These are phyloP conservation scores for Petroica traversi DNA, from an alignment of 2,113 vertebrate genomes.

Conservation along the genomic window DNA sequence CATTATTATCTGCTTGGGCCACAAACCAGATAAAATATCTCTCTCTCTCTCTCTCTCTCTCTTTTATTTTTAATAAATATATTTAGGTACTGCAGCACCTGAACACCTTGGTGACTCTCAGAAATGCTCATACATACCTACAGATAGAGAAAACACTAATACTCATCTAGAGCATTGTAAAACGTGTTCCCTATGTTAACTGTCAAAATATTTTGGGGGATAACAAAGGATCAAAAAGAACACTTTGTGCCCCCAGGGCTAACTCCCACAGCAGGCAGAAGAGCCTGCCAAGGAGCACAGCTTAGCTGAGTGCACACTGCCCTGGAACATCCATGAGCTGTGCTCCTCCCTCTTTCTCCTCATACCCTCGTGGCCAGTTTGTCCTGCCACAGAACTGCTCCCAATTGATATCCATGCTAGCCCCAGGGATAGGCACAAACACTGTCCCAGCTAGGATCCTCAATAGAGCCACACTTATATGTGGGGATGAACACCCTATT, in stretches of 20 bases:
- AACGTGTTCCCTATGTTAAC: neutral
- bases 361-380: neutral
- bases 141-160: neutral
- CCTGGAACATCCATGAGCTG: neutral
- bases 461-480: neutral
- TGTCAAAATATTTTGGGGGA: neutral
- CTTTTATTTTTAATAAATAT: neutral
- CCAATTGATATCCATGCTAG: neutral
- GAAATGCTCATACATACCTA: neutral
- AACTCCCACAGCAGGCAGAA: neutral
- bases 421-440: neutral
- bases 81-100: neutral
- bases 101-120: neutral
- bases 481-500: neutral
- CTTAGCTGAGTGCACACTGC: neutral
- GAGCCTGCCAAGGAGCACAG: neutral
- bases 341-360: neutral
- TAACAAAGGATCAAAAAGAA: neutral
- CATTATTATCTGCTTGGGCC: neutral
- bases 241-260: neutral
- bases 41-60: neutral
- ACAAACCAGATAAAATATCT: neutral
- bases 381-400: neutral
- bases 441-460: neutral
- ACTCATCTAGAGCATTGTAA: neutral